Evolutionary conservation across 2,888 invertebrate genomes (phyloP).

Genomic region (Tupiocoris notatus): DNA sequence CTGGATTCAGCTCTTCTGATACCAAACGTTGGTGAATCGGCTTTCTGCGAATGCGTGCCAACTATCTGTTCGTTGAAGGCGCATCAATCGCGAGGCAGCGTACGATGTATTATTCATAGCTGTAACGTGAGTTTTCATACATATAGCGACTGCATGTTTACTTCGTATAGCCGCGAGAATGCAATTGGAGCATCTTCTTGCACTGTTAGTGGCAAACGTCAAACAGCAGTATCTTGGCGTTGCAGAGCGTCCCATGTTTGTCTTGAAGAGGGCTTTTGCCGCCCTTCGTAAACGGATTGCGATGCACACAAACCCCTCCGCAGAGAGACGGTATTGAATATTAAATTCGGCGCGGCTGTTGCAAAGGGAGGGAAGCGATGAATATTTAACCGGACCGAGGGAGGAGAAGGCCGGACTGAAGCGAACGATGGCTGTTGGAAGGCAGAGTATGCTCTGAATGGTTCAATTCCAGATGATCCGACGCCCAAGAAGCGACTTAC

Average conservation of each 20-base stretch:
- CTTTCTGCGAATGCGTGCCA: too few species aligned
- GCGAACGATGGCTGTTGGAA: not conserved
- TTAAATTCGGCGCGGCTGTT: conserved; percentile 28
- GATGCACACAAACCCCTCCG: conserved; percentile 28
- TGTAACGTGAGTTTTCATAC: not conserved
- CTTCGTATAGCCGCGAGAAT: not conserved
- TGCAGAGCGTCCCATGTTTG: conserved; percentile 7
- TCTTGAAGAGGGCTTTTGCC: conserved; percentile 12
- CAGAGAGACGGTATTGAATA: conserved; percentile 32
- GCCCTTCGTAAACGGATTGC: conserved; percentile 26
- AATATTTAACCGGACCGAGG: conserved; percentile 29
- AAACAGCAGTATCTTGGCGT: not conserved
- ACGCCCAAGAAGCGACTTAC: conserved; percentile 17
- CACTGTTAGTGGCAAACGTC: not conserved
- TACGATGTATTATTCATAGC: not conserved
- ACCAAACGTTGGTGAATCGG: too few species aligned
- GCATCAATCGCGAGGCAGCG: too few species aligned
- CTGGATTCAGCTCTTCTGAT: too few species aligned
- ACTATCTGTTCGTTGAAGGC: too few species aligned
- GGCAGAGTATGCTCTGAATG: conserved; percentile 9
- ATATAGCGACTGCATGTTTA: not conserved
- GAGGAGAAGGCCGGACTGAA: not conserved
- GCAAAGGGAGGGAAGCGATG: conserved; percentile 26
- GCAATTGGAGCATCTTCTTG: not conserved
- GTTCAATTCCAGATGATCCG: conserved; percentile 35